These are phyloP conservation scores for Musca domestica DNA, from an alignment of 1,140 invertebrate species.

Conservation along the genomic window DNA sequence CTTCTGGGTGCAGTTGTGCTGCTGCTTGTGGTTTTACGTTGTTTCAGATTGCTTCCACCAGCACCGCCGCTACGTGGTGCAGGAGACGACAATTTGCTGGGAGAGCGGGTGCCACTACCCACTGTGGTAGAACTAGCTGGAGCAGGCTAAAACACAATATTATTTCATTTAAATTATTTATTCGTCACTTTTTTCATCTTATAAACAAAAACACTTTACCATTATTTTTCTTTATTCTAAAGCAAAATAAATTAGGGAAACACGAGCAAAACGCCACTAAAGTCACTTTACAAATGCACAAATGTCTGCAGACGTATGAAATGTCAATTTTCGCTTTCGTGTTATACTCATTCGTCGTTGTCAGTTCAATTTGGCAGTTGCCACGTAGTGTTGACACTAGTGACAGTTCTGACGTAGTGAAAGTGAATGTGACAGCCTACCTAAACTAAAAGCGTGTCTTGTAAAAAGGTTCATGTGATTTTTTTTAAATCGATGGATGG, in stretches of 20 bases:
- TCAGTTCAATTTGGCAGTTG: too few species aligned
- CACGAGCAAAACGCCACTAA: slow-evolving; percentile 4
- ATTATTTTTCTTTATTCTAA: slow-evolving; percentile 1
- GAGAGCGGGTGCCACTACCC: slow-evolving; percentile 81
- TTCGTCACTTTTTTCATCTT: slow-evolving; percentile 22
- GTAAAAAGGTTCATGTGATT: too few species aligned
- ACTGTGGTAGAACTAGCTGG: slow-evolving; percentile 88
- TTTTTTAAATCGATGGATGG: too few species aligned
- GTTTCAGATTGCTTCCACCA: slow-evolving; percentile 73
- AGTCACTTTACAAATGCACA: background rate
- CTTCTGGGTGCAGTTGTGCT: slow-evolving; percentile 70
- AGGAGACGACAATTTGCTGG: slow-evolving; percentile 65
- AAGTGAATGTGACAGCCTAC: too few species aligned
- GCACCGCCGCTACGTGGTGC: slow-evolving; percentile 68
- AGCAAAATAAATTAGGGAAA: background rate
- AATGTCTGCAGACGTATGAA: too few species aligned
- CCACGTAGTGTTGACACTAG: too few species aligned
- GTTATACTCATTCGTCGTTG: too few species aligned
- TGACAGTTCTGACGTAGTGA: too few species aligned
- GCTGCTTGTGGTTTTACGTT: slow-evolving; percentile 72
- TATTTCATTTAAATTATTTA: background rate
- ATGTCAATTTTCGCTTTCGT: too few species aligned
- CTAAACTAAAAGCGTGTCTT: too few species aligned
- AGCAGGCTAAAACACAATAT: slow-evolving; percentile 67
- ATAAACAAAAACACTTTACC: slow-evolving; percentile 1